Evolutionary conservation across 2,113 vertebrate species (phyloP).

Genomic region (Brachyistius frenatus): DNA sequence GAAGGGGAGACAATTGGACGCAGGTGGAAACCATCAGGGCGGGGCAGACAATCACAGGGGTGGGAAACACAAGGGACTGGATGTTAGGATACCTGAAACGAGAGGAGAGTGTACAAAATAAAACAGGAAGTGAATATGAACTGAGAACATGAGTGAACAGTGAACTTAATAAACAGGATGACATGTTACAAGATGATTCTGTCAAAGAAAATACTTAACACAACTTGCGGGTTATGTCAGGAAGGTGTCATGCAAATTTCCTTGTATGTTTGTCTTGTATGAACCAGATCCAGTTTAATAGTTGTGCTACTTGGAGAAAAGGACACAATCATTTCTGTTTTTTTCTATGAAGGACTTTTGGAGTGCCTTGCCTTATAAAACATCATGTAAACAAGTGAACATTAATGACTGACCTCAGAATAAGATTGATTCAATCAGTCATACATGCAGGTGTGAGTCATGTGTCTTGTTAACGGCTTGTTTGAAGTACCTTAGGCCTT

Average conservation of each 20-base stretch:
- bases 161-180: no score
- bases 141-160: no score
- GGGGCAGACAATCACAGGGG: no score
- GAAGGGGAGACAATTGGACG: no score
- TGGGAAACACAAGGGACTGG: no score
- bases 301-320: not conserved
- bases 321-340: not conserved
- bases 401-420: not conserved
- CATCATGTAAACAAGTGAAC: not conserved
- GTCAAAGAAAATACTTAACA: not conserved
- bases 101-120: no score
- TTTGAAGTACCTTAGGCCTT: not conserved
- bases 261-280: no score
- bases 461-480: not conserved
- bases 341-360: not conserved
- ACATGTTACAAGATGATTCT: not conserved
- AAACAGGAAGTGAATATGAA: no score
- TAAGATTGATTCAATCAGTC: not conserved
- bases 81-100: no score
- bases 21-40: no score
- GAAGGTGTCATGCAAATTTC: no score
- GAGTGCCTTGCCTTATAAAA: not conserved
- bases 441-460: not conserved
- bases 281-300: not conserved
- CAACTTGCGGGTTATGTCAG: not conserved